These are phyloP conservation scores for Heliconius himera DNA, from an alignment of 1,140 invertebrate species.

Conservation along the genomic window DNA sequence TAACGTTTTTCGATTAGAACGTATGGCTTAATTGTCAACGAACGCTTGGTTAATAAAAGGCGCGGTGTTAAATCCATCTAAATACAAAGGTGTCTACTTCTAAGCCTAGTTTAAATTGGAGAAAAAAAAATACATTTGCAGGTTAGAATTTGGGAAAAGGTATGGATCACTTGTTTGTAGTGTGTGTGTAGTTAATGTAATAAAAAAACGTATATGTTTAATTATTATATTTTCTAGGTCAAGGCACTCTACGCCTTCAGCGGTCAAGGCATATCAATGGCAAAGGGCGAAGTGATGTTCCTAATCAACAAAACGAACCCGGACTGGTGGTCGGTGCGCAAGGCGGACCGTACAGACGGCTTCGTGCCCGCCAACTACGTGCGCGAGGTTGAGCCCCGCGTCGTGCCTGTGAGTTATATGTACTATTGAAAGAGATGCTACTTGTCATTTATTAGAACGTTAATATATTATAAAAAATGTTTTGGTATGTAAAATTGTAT, in stretches of 20 bases:
- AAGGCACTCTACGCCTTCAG: constrained; percentile 94
- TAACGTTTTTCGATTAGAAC: no score
- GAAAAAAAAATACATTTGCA: no score
- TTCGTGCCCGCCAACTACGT: constrained; percentile 99
- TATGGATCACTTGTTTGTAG: no score
- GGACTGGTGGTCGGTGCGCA: constrained; percentile 99
- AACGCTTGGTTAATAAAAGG: no score
- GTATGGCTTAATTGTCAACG: no score
- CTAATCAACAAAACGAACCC: constrained; percentile 96
- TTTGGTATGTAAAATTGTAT: no score
- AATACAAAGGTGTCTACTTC: no score
- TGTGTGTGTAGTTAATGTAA: no score
- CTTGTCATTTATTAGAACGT: background rate
- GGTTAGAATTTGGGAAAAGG: no score
- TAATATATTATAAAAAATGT: no score
- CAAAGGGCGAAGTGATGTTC: constrained; percentile 96
- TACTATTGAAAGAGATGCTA: background rate
- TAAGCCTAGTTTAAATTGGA: no score
- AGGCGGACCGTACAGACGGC: constrained; percentile 94
- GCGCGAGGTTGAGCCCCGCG: constrained; percentile 94
- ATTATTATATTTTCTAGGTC: constrained; percentile 80
- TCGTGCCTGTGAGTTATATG: constrained; percentile 82
- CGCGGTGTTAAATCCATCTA: no score
- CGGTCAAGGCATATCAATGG: constrained; percentile 96
- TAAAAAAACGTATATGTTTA: background rate